These are phyloP conservation scores for Sciurus vulgaris DNA, from an alignment of 2,797 vertebrate genomes.

Conservation along the genomic window DNA sequence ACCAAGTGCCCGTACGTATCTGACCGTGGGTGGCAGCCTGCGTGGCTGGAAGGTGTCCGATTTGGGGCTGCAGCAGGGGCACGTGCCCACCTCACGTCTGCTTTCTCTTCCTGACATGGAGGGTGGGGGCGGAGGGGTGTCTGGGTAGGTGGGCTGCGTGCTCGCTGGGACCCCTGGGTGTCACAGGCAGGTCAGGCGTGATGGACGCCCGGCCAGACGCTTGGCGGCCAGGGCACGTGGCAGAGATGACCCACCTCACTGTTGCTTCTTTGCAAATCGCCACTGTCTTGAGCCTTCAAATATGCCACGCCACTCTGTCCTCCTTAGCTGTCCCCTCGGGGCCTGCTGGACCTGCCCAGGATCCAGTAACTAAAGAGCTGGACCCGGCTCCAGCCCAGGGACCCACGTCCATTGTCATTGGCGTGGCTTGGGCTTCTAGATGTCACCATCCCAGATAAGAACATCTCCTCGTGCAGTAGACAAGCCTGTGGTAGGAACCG, in stretches of 20 bases:
- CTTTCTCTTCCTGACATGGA: neutral
- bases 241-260: fast-evolving
- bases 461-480: neutral
- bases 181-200: neutral
- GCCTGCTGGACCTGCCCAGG: neutral
- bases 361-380: neutral
- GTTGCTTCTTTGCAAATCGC: neutral
- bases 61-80: neutral
- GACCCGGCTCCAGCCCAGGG: neutral
- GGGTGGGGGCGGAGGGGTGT: neutral
- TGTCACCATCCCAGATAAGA: neutral
- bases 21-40: neutral
- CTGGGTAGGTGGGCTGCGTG: neutral
- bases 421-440: neutral
- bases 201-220: neutral
- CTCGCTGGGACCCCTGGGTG: neutral
- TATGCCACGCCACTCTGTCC: fast-evolving
- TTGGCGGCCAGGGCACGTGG: neutral
- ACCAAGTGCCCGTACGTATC: slow-evolving; percentile 85
- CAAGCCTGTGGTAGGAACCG: neutral
- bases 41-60: neutral
- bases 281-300: neutral
- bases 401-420: neutral
- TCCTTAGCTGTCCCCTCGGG: neutral
- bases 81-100: fast-evolving